Conservation (phyloP, 2,797 vertebrate genomes). For the Morus bassanus region DNA sequence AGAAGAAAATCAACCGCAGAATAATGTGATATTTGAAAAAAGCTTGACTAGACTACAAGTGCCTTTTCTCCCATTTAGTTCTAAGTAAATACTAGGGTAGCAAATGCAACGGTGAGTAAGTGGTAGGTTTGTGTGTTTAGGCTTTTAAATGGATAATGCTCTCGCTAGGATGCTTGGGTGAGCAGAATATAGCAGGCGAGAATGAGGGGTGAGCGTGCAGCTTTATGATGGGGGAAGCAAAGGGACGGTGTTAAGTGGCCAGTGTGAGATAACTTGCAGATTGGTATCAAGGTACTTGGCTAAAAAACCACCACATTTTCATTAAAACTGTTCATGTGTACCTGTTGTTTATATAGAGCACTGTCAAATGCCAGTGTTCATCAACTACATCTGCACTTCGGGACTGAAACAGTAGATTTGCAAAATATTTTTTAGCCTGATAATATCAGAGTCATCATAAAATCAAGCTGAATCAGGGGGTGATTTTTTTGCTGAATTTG, state of each 20-base stretch:
- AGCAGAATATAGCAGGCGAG: not conserved
- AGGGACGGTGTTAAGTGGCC: not conserved
- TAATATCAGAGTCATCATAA: not conserved
- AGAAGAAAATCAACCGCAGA: not conserved
- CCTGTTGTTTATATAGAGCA: not conserved
- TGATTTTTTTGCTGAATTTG: not conserved
- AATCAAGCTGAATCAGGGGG: not conserved
- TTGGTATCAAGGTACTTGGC: not conserved
- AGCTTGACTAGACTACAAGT: not conserved
- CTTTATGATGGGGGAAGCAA: not conserved
- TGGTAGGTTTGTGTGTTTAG: not conserved
- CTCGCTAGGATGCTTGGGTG: not conserved
- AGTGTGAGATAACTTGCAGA: accelerated
- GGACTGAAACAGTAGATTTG: not conserved
- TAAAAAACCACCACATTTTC: not conserved
- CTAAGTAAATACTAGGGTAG: not conserved
- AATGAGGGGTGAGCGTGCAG: not conserved
- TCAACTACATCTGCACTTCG: not conserved
- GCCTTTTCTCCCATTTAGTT: not conserved
- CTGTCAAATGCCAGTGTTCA: not conserved
- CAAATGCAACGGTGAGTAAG: not conserved
- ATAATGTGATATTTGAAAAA: not conserved
- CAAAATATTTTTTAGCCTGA: not conserved
- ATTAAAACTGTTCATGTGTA: not conserved
- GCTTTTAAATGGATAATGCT: not conserved